phyloP scores from a whole-genome alignment of 2,888 invertebrate genomes.

The Trissolcus japonicus region DNA sequence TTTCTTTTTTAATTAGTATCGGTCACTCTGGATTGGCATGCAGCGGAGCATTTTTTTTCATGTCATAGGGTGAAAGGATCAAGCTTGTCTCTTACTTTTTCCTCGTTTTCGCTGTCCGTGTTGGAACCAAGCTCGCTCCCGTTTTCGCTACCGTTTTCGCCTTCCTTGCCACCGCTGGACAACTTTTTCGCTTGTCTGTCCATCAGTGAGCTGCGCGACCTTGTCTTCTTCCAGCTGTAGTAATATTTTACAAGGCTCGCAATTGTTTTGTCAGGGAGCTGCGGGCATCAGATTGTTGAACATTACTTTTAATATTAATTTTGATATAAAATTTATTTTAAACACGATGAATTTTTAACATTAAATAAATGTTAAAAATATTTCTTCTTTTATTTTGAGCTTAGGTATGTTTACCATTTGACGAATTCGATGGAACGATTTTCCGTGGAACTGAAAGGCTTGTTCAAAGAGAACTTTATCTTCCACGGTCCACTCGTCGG shows the following conservation, averaged over 20 bases:
- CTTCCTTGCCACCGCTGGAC: constrained; percentile 83
- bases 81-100: constrained; percentile 83
- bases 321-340: too few relatives aligned
- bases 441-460: constrained; percentile 98
- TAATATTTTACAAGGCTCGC: constrained; percentile 97
- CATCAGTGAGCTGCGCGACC: constrained; percentile 94
- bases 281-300: too few relatives aligned
- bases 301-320: too few relatives aligned
- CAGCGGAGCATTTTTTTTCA: constrained; percentile 48
- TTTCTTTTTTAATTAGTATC: constrained; percentile 27
- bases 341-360: too few relatives aligned
- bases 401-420: constrained; percentile 90
- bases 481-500: constrained; percentile 98
- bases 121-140: constrained; percentile 90
- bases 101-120: constrained; percentile 92
- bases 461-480: constrained; percentile 99
- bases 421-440: constrained; percentile 96
- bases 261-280: constrained; percentile 98
- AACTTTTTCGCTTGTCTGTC: constrained; percentile 87
- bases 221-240: constrained; percentile 98
- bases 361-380: too few relatives aligned
- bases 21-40: constrained; percentile 56
- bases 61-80: constrained; percentile 3
- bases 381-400: too few relatives aligned
- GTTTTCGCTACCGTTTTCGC: constrained; percentile 84